These are phyloP conservation scores for Aythya baeri DNA, from an alignment of 2,113 vertebrate species.

Conservation along the genomic window DNA sequence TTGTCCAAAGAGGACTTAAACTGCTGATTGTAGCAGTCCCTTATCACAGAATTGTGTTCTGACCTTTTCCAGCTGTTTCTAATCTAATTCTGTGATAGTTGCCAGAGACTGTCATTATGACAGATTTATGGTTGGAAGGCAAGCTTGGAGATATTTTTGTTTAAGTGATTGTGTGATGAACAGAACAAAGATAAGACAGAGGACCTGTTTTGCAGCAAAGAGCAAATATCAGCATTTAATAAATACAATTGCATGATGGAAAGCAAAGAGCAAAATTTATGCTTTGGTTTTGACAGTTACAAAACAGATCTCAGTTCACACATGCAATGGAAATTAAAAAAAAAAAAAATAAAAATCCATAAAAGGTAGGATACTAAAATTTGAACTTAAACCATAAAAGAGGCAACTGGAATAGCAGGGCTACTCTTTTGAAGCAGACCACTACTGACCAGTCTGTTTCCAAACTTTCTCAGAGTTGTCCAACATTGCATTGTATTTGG, in stretches of 20 bases:
- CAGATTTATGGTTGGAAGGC: neutral
- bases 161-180: neutral
- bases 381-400: neutral
- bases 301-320: neutral
- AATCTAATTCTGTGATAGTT: neutral
- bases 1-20: neutral
- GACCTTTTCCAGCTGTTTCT: neutral
- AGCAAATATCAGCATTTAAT: neutral
- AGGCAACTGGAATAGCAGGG: neutral
- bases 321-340: neutral
- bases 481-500: neutral
- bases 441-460: neutral
- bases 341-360: neutral
- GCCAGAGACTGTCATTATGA: neutral
- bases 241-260: neutral
- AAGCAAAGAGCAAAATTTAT: neutral
- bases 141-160: neutral
- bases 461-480: neutral
- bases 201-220: neutral
- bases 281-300: neutral
- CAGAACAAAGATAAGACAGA: neutral
- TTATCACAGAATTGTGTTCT: conserved; percentile 2
- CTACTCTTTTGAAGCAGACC: neutral
- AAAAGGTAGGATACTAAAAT: neutral
- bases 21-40: neutral